Evolutionary conservation across 2,888 invertebrate genomes (phyloP), one percentile per base, ranked within the genome.

Genomic region (Pherbina coryleti): DNA sequence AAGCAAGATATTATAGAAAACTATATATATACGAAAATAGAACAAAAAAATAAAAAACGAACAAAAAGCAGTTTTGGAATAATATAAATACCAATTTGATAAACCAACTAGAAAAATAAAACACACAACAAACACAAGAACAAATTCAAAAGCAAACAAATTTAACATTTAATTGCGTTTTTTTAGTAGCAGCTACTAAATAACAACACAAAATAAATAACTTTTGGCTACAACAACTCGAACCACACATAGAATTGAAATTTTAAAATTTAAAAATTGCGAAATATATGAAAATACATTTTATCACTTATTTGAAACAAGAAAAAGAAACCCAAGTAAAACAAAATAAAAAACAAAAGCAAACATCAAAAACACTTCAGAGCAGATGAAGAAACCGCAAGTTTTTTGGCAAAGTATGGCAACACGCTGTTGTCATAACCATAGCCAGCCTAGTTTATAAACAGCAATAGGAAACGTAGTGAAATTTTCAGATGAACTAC

Each of bases 241-340:
- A 49, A 34, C 49, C 19, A 74, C 72, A 78, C 66, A 78, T 75
- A 75, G 17, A 72, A 78, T 69, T 64, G 73, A 76, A 75, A 70
- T 78, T 75, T 67, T 73, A 53, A 75, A 77, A 67, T 57, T 22
- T 9, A 62, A 22, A 67, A 57, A 70, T 67, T 71, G 57, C 66
- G 66, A 74, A 71, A 77, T 79, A 80, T 77, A 70, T 76, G 77
- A 71, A 66, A 72, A 78, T 74, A 44, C 44, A 85, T 87, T 88
- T 87, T 87, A 87, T 87, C 87, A 87, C 87, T 87, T 87, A 87
- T 87, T 87, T 87, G 84, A 84, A 79, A 81, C 51, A 82, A 79
- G 64, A 79, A 77, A 77, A 74, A 73, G 57, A 70, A 66, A 77
- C 44, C 37, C 51, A 66, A 73, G 77, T 25, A 22, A 67, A 66